A percentile compares a stretch with the other conserved stretches of the same genome.
Conservation (phyloP, 1,140 invertebrate genomes). For the Acromyrmex charruanus region DNA sequence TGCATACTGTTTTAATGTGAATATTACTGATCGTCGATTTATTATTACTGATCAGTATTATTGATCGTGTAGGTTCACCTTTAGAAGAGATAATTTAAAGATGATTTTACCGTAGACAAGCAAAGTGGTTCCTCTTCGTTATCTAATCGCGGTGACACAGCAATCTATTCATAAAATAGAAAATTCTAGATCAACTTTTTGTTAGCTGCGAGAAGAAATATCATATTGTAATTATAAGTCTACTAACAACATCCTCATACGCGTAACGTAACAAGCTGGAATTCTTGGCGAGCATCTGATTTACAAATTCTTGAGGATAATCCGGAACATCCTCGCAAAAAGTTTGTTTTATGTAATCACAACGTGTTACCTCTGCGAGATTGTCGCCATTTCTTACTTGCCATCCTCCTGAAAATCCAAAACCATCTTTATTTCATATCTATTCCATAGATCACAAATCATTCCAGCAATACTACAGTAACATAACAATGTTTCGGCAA, state of each 20-base stretch:
- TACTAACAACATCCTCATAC: slow-evolving; percentile 71
- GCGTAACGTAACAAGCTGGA: slow-evolving; percentile 65
- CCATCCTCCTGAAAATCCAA: background rate
- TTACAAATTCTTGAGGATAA: slow-evolving; percentile 73
- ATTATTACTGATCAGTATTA: too few relatives aligned
- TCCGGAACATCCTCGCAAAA: slow-evolving; percentile 72
- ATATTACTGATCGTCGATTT: too few relatives aligned
- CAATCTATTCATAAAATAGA: slow-evolving; percentile 1
- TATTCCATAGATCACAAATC: background rate
- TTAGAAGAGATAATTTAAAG: slow-evolving; percentile 2
- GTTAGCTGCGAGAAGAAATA: background rate
- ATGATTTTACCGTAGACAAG: slow-evolving; percentile 19
- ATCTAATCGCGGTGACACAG: background rate
- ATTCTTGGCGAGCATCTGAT: slow-evolving; percentile 54
- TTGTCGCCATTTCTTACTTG: background rate
- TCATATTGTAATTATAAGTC: background rate
- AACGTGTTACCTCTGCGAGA: slow-evolving; percentile 6
- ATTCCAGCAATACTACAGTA: too few relatives aligned
- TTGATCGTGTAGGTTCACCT: too few relatives aligned
- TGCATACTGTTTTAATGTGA: too few relatives aligned
- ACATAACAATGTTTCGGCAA: too few relatives aligned
- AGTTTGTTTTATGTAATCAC: slow-evolving; percentile 43
- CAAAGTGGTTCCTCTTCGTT: slow-evolving; percentile 6
- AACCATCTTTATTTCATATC: background rate
- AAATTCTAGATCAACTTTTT: background rate